Conservation (phyloP, 1,140 invertebrate genomes). For the Centruroides vittatus region DNA sequence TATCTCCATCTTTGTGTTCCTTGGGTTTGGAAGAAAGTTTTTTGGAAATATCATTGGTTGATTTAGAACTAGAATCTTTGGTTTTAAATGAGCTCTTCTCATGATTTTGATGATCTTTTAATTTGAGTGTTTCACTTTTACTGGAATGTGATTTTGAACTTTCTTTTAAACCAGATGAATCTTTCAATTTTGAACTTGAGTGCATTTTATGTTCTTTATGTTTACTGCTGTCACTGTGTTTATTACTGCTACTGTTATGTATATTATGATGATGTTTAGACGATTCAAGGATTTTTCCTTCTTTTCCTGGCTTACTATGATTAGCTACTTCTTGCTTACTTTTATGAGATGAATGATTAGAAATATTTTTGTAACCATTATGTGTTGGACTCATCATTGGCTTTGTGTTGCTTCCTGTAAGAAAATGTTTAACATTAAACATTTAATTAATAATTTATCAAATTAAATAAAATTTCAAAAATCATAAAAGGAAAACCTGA, state of each 20-base stretch:
- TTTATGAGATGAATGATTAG: slow-evolving; percentile 3
- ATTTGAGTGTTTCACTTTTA: not conserved
- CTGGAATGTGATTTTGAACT: not conserved
- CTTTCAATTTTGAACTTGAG: slow-evolving; percentile 1
- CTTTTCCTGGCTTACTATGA: slow-evolving; percentile 1
- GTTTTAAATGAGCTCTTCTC: slow-evolving; percentile 1
- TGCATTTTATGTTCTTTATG: not conserved
- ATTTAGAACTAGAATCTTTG: no score
- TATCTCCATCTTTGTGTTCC: not conserved
- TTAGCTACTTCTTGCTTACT: slow-evolving; percentile 3
- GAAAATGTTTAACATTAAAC: no score
- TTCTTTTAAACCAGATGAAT: not conserved
- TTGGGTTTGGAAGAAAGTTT: slow-evolving; percentile 1
- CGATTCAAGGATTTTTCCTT: not conserved
- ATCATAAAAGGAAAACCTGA: no score
- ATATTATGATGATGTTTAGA: slow-evolving; percentile 2
- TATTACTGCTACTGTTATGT: slow-evolving; percentile 10
- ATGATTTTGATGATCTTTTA: slow-evolving; percentile 4
- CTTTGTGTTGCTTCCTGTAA: no score
- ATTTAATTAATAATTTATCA: no score
- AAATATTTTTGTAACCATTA: slow-evolving; percentile 11
- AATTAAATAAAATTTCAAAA: no score
- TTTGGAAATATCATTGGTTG: not conserved
- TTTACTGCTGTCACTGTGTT: slow-evolving; percentile 3
- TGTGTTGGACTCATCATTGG: slow-evolving; percentile 11